These are phyloP conservation scores for Pollenia labialis DNA, from an alignment of 2,888 invertebrate species.

Conservation along the genomic window DNA sequence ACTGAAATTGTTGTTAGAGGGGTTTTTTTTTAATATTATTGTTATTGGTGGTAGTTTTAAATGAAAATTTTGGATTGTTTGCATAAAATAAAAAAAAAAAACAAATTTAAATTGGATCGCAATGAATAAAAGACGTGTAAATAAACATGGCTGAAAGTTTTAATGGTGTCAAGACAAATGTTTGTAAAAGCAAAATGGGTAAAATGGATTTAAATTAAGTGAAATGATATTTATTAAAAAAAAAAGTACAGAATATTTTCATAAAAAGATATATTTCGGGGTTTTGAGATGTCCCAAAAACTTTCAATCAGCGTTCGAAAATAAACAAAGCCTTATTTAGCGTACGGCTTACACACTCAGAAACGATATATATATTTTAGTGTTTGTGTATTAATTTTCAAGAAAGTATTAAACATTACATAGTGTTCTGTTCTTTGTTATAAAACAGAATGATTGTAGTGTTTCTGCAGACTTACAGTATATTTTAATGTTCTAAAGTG, in stretches of 20 bases:
- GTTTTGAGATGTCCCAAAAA: too few species aligned
- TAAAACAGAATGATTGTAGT: too few species aligned
- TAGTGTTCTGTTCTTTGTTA: too few species aligned
- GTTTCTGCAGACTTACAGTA: too few species aligned
- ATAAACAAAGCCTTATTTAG: too few species aligned
- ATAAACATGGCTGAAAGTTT: slow-evolving; percentile 63
- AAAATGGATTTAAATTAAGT: background rate
- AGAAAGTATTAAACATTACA: too few species aligned
- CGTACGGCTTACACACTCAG: too few species aligned
- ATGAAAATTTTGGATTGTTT: slow-evolving; percentile 47
- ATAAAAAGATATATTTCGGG: too few species aligned
- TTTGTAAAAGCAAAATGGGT: slow-evolving; percentile 10
- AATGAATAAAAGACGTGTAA: slow-evolving; percentile 41
- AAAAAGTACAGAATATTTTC: background rate
- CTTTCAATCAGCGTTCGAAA: too few species aligned
- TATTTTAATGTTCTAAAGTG: too few species aligned
- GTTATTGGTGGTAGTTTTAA: slow-evolving; percentile 53
- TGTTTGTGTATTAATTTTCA: too few species aligned
- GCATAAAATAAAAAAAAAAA: slow-evolving; percentile 35
- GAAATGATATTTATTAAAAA: background rate
- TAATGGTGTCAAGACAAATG: slow-evolving; percentile 64
- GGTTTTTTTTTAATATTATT: slow-evolving; percentile 12
- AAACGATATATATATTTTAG: too few species aligned
- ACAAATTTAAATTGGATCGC: slow-evolving; percentile 61
- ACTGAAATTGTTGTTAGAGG: slow-evolving; percentile 22